phyloP scores from a whole-genome alignment of 2,113 vertebrate species.

The Sisor rabdophorus region DNA sequence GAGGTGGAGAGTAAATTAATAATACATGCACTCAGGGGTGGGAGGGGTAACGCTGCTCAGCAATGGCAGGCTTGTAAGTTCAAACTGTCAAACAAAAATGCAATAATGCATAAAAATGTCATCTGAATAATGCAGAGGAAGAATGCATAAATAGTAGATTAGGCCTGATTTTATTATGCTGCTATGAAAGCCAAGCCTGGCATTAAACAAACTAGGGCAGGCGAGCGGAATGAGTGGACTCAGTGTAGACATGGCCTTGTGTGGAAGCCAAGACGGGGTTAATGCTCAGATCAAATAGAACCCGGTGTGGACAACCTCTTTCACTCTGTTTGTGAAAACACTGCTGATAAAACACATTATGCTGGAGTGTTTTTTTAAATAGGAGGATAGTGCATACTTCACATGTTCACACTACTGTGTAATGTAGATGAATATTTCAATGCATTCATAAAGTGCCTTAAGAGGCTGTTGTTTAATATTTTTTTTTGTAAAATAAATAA shows the following conservation, averaged over 20 bases:
- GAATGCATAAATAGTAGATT: constrained; percentile 75
- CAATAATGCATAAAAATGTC: constrained; percentile 71
- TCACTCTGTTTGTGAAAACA: not conserved
- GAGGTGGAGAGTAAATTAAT: constrained; percentile 60
- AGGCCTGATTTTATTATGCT: constrained; percentile 74
- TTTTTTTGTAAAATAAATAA: too few relatives aligned
- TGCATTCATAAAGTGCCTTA: too few relatives aligned
- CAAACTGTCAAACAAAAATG: constrained; percentile 62
- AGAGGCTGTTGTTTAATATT: too few relatives aligned
- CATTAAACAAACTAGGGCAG: constrained; percentile 66
- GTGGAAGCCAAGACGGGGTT: constrained; percentile 55
- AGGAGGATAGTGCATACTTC: constrained; percentile 10
- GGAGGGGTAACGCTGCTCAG: constrained; percentile 53
- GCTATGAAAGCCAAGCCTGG: constrained; percentile 58
- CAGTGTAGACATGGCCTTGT: constrained; percentile 58
- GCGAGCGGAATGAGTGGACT: constrained; percentile 57
- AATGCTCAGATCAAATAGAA: constrained; percentile 59
- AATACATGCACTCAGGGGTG: constrained; percentile 62
- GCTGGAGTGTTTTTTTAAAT: constrained; percentile 9
- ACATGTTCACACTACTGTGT: not conserved
- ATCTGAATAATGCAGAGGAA: constrained; percentile 72
- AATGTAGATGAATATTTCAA: too few relatives aligned
- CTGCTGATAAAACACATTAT: not conserved
- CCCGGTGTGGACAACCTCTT: not conserved
- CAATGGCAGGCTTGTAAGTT: constrained; percentile 60